Conservation (phyloP, 2,888 invertebrate genomes). For the Cyclophora punctaria region DNA sequence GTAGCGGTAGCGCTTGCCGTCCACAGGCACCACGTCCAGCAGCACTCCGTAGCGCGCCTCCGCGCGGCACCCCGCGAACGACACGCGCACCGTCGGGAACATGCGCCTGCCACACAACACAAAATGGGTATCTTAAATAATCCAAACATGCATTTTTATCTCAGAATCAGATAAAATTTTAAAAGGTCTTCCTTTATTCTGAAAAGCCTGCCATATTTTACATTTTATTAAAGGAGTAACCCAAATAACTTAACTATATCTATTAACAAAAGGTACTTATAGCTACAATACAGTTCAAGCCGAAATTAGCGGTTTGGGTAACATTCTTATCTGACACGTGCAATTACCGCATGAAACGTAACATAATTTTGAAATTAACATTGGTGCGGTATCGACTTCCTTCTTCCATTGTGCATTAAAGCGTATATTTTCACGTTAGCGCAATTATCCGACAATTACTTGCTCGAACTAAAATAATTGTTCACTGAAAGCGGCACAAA, state of each 20-base stretch:
- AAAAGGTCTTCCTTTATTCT: too few relatives aligned
- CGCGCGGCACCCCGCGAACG: conserved; percentile 88
- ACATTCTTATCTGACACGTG: conserved; percentile 7
- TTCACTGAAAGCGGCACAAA: conserved; percentile 48
- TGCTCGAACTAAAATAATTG: conserved; percentile 55
- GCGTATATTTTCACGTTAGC: conserved; percentile 70
- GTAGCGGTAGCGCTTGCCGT: conserved; percentile 96
- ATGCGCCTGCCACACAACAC: conserved; percentile 83
- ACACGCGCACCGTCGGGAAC: conserved; percentile 97
- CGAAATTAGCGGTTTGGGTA: conserved; percentile 2
- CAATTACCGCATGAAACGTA: conserved; percentile 20
- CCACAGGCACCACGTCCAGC: conserved; percentile 97
- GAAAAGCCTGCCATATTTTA: too few relatives aligned
- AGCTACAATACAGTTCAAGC: too few relatives aligned
- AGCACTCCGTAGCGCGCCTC: conserved; percentile 93
- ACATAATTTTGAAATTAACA: conserved; percentile 27
- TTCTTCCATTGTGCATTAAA: conserved; percentile 63
- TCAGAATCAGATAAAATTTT: too few relatives aligned
- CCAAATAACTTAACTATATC: too few relatives aligned
- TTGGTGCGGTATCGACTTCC: conserved; percentile 46
- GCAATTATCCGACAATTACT: conserved; percentile 72
- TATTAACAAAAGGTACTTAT: too few relatives aligned
- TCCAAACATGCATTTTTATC: too few relatives aligned
- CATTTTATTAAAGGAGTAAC: too few relatives aligned
- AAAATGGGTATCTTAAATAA: too few relatives aligned